Percentiles rank a stretch among this genome's conserved stretches.
phyloP scores from a whole-genome alignment of 2,888 invertebrate species.

The Cacoxenus indagator region DNA sequence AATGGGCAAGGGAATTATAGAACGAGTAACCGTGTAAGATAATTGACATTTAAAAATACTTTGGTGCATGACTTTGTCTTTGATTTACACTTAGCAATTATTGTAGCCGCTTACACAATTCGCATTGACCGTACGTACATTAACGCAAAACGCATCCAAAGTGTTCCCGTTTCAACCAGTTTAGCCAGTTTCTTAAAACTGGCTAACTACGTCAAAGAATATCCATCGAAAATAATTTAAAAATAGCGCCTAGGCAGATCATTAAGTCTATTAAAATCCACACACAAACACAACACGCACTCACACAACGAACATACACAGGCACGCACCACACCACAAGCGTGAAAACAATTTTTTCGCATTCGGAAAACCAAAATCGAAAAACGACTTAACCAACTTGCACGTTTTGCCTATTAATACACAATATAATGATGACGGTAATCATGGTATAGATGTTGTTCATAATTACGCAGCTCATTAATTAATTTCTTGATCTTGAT shows the following conservation, averaged over 20 bases:
- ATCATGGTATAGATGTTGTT: no score
- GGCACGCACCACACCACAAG: neutral
- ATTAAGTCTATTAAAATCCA: constrained; percentile 4
- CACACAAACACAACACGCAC: neutral
- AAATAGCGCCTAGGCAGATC: neutral
- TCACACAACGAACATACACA: no score
- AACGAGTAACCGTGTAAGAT: no score
- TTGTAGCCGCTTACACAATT: neutral
- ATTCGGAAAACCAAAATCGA: neutral
- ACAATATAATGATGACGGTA: no score
- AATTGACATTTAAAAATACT: no score
- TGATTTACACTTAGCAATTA: no score
- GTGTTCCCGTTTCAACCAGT: constrained; percentile 1
- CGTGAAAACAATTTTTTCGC: neutral
- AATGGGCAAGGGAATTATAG: no score
- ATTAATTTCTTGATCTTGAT: no score
- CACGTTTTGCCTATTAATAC: no score
- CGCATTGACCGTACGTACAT: neutral
- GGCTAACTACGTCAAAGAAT: constrained; percentile 13
- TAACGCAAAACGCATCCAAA: neutral
- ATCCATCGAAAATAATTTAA: neutral
- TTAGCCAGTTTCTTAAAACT: constrained; percentile 10
- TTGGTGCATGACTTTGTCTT: no score
- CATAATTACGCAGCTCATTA: no score
- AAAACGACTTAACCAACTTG: no score